These are phyloP conservation scores for Caenorhabditis becei DNA, from an alignment of 2,888 invertebrate genomes.

Conservation along the genomic window DNA sequence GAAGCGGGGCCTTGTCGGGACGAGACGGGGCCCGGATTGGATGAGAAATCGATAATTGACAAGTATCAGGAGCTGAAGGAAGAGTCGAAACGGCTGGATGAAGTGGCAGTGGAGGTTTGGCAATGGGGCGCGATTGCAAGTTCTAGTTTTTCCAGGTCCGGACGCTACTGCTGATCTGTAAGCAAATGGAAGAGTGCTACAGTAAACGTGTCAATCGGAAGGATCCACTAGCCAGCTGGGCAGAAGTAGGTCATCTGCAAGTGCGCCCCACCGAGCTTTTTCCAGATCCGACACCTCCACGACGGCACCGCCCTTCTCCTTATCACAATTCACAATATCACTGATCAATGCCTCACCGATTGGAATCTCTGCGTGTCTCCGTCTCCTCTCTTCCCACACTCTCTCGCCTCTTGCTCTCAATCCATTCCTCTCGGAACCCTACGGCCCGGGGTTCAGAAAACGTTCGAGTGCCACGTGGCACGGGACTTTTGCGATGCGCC, in stretches of 20 bases:
- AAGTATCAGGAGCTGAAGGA: constrained; percentile 48
- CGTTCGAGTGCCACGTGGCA: constrained; percentile 36
- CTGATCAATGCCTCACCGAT: constrained; percentile 26
- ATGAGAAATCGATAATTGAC: constrained; percentile 15
- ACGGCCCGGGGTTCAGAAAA: constrained; percentile 40
- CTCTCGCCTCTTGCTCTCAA: constrained; percentile 15
- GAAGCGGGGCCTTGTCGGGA: constrained; percentile 32
- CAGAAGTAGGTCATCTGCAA: constrained; percentile 4
- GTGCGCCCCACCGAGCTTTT: neutral
- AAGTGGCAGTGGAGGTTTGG: constrained; percentile 43
- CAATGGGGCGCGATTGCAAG: neutral
- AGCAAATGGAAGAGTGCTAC: constrained; percentile 61
- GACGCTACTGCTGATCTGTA: constrained; percentile 39
- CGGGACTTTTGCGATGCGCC: constrained; percentile 23
- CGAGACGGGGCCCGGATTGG: neutral
- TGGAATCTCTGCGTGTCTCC: constrained; percentile 38
- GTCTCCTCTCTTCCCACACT: constrained; percentile 12
- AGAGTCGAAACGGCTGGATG: constrained; percentile 42
- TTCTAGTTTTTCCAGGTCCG: constrained; percentile 30
- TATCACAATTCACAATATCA: constrained; percentile 46
- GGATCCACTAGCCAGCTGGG: neutral
- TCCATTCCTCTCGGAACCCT: constrained; percentile 42
- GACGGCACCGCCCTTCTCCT: constrained; percentile 31
- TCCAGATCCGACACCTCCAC: constrained; percentile 33
- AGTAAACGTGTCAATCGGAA: constrained; percentile 21